These are phyloP conservation scores for Bovichtus variegatus DNA, from an alignment of 2,797 vertebrate species.

Conservation along the genomic window DNA sequence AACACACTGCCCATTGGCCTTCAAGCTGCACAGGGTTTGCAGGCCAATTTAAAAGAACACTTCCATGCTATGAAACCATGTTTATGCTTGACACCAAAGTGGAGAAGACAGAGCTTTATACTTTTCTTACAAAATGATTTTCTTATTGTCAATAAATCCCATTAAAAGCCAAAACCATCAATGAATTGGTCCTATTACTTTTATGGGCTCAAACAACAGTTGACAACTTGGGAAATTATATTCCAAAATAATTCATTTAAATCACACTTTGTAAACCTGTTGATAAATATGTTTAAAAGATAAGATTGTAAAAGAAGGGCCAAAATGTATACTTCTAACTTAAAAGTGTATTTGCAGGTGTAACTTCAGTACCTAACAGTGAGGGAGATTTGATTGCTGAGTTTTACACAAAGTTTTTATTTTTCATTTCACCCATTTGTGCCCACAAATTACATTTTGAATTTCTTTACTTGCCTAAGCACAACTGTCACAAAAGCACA, in stretches of 20 bases:
- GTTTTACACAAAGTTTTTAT: no score
- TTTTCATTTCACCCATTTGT: no score
- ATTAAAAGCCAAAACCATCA: constrained; percentile 10
- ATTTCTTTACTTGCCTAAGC: no score
- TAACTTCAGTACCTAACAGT: background rate
- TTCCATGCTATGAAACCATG: background rate
- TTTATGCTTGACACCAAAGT: constrained; percentile 23
- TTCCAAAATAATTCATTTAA: background rate
- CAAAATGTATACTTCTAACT: background rate
- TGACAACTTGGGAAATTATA: background rate
- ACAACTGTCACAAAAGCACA: no score
- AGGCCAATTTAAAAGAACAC: background rate
- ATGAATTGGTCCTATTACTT: background rate
- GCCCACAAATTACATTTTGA: no score
- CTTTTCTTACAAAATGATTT: background rate
- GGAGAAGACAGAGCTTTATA: background rate
- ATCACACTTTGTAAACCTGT: background rate
- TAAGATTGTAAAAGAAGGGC: background rate
- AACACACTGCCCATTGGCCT: constrained; percentile 36
- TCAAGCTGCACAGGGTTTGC: constrained; percentile 5
- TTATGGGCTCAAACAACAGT: background rate
- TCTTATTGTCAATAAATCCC: background rate
- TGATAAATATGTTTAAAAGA: background rate
- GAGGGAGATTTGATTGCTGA: background rate
- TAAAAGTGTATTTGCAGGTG: background rate